These are phyloP conservation scores for Bradypus variegatus DNA, from an alignment of 2,797 vertebrate genomes.

Conservation along the genomic window DNA sequence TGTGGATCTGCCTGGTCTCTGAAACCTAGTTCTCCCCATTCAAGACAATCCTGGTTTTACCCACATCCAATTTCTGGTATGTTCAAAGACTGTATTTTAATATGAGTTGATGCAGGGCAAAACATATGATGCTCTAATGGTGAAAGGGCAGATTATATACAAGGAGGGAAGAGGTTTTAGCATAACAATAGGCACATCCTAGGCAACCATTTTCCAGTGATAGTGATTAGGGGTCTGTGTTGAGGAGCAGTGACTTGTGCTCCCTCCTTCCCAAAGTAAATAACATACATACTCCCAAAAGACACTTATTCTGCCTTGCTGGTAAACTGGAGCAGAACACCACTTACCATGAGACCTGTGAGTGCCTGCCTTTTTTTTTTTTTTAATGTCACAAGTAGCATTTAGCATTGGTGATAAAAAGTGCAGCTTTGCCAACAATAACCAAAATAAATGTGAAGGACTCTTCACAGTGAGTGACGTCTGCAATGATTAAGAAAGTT, in stretches of 20 bases:
- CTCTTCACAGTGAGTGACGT: not conserved
- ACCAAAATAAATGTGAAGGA: slow-evolving; percentile 50
- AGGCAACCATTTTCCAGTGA: not conserved
- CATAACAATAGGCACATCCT: not conserved
- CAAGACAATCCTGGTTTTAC: not conserved
- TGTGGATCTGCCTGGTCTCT: not conserved
- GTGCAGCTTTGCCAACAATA: slow-evolving; percentile 16
- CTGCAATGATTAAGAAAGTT: slow-evolving; percentile 17
- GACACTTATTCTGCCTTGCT: not conserved
- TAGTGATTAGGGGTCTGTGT: accelerated
- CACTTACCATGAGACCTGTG: not conserved
- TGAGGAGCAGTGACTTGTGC: not conserved
- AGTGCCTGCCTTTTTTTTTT: not conserved
- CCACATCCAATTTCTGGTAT: not conserved
- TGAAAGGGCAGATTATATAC: not conserved
- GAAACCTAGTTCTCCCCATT: not conserved
- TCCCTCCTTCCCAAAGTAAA: not conserved
- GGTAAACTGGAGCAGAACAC: not conserved
- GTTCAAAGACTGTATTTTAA: not conserved
- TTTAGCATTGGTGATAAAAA: not conserved
- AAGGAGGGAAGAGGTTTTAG: not conserved
- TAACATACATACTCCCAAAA: not conserved
- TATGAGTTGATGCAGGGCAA: not conserved
- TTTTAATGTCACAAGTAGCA: not conserved
- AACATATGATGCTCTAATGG: accelerated